Conservation (phyloP, 2,888 invertebrate genomes). For the Platynereis dumerilii region DNA sequence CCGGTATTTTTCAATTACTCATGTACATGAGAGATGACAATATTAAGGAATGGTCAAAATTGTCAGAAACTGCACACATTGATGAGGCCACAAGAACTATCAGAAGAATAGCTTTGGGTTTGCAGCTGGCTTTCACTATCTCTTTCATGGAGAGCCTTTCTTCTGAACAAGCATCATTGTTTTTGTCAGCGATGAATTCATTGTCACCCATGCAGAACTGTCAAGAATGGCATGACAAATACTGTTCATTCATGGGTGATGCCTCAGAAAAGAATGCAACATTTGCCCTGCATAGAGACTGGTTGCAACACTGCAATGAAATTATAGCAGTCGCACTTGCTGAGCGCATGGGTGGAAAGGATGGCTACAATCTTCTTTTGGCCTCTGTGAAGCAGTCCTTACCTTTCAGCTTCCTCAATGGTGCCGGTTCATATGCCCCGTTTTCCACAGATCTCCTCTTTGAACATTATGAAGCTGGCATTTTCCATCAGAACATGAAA, state of each 20-base stretch:
- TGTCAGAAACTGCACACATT: too few relatives aligned
- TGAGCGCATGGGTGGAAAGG: slow-evolving; percentile 31
- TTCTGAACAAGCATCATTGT: too few relatives aligned
- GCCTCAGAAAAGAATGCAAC: slow-evolving; percentile 14
- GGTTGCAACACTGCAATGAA: slow-evolving; percentile 35
- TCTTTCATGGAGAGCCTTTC: neutral
- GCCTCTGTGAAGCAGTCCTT: slow-evolving; percentile 31
- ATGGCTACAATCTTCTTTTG: slow-evolving; percentile 32
- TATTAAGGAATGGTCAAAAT: too few relatives aligned
- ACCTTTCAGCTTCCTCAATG: too few relatives aligned
- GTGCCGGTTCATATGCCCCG: slow-evolving; percentile 32
- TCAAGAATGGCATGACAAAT: too few relatives aligned
- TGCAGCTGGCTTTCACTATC: neutral
- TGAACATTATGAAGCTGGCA: slow-evolving; percentile 28
- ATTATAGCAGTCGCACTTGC: slow-evolving; percentile 30
- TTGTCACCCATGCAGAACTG: too few relatives aligned
- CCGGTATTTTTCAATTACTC: too few relatives aligned
- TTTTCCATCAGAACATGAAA: slow-evolving; percentile 32
- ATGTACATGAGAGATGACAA: too few relatives aligned
- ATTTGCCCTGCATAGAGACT: slow-evolving; percentile 30
- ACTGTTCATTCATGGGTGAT: too few relatives aligned
- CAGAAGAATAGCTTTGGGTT: slow-evolving; percentile 13
- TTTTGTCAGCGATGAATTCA: too few relatives aligned
- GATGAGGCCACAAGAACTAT: neutral
- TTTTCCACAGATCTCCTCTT: too few relatives aligned